phyloP scores from a whole-genome alignment of 1,140 invertebrate species.

The Diuraphis noxia region DNA sequence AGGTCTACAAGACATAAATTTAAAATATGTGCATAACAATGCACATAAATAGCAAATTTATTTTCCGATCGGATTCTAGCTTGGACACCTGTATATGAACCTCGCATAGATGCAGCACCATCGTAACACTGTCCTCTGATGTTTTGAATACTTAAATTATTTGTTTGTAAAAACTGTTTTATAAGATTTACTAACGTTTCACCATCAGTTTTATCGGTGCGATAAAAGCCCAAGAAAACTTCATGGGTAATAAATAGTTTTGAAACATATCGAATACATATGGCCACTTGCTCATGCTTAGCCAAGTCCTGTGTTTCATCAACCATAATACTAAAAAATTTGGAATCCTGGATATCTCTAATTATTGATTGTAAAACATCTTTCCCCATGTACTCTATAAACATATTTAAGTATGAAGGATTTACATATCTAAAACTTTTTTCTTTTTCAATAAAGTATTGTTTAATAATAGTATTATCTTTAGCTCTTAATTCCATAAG shows the following conservation, averaged over 20 bases:
- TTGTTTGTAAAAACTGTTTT: neutral
- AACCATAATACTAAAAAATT: neutral
- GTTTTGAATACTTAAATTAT: too few relatives aligned
- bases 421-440: constrained; percentile 12
- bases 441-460: constrained; percentile 43
- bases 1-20: too few relatives aligned
- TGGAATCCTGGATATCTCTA: neutral
- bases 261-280: constrained; percentile 34
- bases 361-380: neutral
- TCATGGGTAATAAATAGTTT: neutral
- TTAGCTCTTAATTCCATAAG: constrained; percentile 5
- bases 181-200: neutral
- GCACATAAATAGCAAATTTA: too few relatives aligned
- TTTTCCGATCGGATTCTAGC: too few relatives aligned
- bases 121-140: too few relatives aligned
- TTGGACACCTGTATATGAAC: too few relatives aligned
- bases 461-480: constrained; percentile 42
- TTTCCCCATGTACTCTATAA: constrained; percentile 3
- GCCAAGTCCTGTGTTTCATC: constrained; percentile 23
- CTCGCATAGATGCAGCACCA: too few relatives aligned
- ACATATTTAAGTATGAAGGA: constrained; percentile 5
- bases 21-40: too few relatives aligned
- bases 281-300: constrained; percentile 24
- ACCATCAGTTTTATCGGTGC: neutral
- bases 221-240: constrained; percentile 12